These are phyloP conservation scores for Platichthys stellatus DNA, from an alignment of 2,113 vertebrate species.

Conservation along the genomic window DNA sequence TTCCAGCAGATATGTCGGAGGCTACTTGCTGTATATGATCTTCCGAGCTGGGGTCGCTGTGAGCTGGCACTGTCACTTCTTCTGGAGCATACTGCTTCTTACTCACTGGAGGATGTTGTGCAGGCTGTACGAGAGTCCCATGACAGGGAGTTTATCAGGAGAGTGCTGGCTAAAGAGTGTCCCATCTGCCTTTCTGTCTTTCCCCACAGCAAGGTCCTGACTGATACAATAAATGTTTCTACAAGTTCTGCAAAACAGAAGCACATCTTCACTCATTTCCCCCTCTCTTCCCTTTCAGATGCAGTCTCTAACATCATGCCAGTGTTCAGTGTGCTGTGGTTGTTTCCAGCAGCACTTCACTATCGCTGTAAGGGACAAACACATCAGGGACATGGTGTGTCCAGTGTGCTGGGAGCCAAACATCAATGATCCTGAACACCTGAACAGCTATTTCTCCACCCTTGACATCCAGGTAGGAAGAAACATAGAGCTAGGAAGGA, in stretches of 20 bases:
- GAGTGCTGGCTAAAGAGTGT: conserved; percentile 89
- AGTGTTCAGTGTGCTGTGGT: conserved; percentile 89
- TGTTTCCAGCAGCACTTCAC: conserved; percentile 92
- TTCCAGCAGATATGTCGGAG: conserved; percentile 85
- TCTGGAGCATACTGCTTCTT: conserved; percentile 80
- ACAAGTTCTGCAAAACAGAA: neutral
- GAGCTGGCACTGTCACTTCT: conserved; percentile 86
- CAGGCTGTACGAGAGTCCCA: conserved; percentile 89
- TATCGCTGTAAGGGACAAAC: conserved; percentile 89
- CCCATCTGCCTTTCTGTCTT: conserved; percentile 87
- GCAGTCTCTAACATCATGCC: conserved; percentile 90
- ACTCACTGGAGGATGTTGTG: conserved; percentile 87
- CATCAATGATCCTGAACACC: conserved; percentile 88
- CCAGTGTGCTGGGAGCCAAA: conserved; percentile 89
- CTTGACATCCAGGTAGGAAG: conserved; percentile 88
- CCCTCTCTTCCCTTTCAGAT: conserved; percentile 76
- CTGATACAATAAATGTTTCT: neutral
- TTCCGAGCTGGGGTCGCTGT: conserved; percentile 93
- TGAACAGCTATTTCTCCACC: conserved; percentile 91
- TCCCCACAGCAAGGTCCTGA: conserved; percentile 86
- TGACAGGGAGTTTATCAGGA: conserved; percentile 88
- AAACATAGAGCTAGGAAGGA: neutral
- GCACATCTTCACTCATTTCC: neutral
- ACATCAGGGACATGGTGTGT: conserved; percentile 92
- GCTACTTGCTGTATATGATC: conserved; percentile 86